Conservation (phyloP, 2,888 invertebrate genomes). For the Abscondita cerata region DNA sequence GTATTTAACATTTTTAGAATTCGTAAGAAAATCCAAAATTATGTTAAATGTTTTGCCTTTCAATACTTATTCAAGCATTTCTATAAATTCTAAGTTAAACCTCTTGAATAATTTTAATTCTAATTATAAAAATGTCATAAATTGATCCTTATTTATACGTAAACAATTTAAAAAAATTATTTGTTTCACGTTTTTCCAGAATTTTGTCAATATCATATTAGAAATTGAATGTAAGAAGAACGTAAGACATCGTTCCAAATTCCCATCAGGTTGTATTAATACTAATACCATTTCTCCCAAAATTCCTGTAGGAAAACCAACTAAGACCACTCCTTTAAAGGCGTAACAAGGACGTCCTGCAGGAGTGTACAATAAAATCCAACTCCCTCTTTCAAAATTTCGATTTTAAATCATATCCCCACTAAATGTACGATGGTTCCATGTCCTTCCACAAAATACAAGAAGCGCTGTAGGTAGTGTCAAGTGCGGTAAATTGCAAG, state of each 20-base stretch:
- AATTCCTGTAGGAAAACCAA: constrained; percentile 23
- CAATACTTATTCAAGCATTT: too few relatives aligned
- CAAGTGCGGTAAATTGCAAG: constrained; percentile 45
- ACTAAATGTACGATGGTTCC: constrained; percentile 37
- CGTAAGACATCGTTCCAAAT: not conserved
- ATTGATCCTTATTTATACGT: too few relatives aligned
- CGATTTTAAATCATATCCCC: constrained; percentile 36
- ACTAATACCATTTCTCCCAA: constrained; percentile 2
- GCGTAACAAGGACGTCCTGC: constrained; percentile 30
- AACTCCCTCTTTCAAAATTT: constrained; percentile 38
- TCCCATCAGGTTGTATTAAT: not conserved
- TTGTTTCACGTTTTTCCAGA: too few relatives aligned
- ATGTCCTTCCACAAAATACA: constrained; percentile 38
- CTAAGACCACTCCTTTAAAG: constrained; percentile 36
- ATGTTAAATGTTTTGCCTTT: too few relatives aligned
- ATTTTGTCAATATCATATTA: too few relatives aligned
- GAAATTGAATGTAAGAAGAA: too few relatives aligned
- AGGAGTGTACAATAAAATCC: constrained; percentile 36
- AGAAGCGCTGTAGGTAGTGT: constrained; percentile 38
- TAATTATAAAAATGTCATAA: too few relatives aligned
- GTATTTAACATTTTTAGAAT: too few relatives aligned
- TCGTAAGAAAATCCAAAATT: too few relatives aligned
- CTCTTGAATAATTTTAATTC: too few relatives aligned
- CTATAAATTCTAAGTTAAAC: too few relatives aligned
- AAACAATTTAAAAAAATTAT: too few relatives aligned